Conservation (phyloP, 2,113 vertebrate genomes). For the Python bivittatus region DNA sequence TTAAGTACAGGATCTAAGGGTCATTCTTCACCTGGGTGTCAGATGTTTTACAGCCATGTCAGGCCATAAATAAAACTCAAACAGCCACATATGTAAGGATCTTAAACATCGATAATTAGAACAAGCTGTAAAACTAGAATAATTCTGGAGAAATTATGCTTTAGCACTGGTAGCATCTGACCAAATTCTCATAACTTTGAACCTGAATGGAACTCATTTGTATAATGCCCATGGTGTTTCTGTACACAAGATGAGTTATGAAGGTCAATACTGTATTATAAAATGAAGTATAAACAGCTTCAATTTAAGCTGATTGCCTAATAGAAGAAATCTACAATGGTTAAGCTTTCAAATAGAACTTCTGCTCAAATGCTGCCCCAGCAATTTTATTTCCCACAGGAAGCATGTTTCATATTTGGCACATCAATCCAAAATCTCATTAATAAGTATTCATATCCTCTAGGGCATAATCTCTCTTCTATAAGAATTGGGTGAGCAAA, state of each 20-base stretch:
- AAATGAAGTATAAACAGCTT: slow-evolving; percentile 21
- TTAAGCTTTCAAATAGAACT: slow-evolving; percentile 2
- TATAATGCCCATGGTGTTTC: neutral
- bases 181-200: neutral
- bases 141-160: neutral
- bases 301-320: slow-evolving; percentile 12
- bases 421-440: slow-evolving; percentile 16
- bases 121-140: neutral
- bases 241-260: neutral
- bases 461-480: neutral
- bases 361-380: slow-evolving; percentile 7
- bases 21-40: neutral
- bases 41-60: neutral
- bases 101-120: neutral
- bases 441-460: slow-evolving; percentile 20
- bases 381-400: slow-evolving; percentile 2
- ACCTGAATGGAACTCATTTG: neutral
- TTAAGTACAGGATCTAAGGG: neutral
- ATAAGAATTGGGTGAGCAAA: slow-evolving; percentile 2
- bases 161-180: neutral
- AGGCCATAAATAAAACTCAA: neutral
- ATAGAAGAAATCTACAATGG: slow-evolving; percentile 3
- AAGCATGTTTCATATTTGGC: slow-evolving; percentile 11
- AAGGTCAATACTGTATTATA: neutral
- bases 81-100: neutral